Base-by-base conservation (phyloP, 2,888 invertebrate species). In the Caenorhabditis macrosperma region DNA sequence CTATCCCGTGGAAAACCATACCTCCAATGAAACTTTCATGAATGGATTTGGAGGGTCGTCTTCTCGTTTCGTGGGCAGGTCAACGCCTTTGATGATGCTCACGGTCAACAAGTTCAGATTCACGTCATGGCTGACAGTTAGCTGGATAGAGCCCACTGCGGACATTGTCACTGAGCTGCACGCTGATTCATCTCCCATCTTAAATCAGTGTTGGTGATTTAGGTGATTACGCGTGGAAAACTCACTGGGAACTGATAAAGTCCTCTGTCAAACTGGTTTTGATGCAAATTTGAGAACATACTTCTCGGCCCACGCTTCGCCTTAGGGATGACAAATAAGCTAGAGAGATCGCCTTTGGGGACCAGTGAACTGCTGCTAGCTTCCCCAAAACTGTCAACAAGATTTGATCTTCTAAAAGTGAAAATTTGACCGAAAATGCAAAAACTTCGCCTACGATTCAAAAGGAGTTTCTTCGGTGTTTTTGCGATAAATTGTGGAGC, bases 51-150 rank as follows among this genome's bases (percentile, higher is more conserved):
- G 82, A 15, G 55, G 28, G 57, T 68, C 71, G 26, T 81, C 82
- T 72, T 89, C 87, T 67, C 89, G 64, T 85, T 77, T 87, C 20
- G 88, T 78, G 3, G 88, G 86, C 22, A 91, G 82, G 67, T 91
- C 90, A n/a, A 93, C 91, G 82, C 94, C 94, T 91, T 94, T 94
- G 68, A 94, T 91, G 9, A 94, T 91, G 75, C 93, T 92, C 9
- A 94, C 93, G 0, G 93, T 93, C 35, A 94, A 92, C 74, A 94
- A 92, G 10, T 93, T 93, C 20, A 93, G 93, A 63, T 93, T 93
- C 0, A 93, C 91, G 90, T 94, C 94, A 88, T 94, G 94, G 33
- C 92, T 91, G 38, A 94, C 90, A 33, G 93, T 92, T 17, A 94
- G 91, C 87, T 94, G 93, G 54, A 94, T 90, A 59, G 93, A 93